Percentiles rank a stretch among this genome's conserved stretches.
phyloP scores from a whole-genome alignment of 2,113 vertebrate species.

The Catharus bicknelli region DNA sequence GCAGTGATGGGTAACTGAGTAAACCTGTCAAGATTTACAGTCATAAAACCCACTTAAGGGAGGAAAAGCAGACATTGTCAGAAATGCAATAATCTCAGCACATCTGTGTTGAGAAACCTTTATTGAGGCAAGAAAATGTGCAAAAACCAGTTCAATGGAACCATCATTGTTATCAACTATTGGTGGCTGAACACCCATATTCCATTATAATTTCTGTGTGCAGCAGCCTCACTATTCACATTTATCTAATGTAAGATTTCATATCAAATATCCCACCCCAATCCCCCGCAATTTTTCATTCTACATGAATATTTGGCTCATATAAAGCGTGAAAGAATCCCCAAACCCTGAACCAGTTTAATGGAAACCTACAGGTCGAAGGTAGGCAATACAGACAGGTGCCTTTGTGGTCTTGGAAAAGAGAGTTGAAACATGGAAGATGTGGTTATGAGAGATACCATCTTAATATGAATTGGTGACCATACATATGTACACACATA shows the following conservation, averaged over 20 bases:
- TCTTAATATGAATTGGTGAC: neutral
- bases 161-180: neutral
- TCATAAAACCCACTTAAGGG: neutral
- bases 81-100: neutral
- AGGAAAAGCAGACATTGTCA: neutral
- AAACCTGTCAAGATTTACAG: neutral
- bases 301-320: neutral
- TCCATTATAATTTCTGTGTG: neutral
- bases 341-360: neutral
- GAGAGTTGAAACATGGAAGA: neutral
- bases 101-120: neutral
- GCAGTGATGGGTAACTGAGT: neutral
- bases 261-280: neutral
- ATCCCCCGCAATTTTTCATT: neutral
- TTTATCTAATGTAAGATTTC: neutral
- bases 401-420: neutral
- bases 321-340: neutral
- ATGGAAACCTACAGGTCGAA: neutral
- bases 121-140: neutral
- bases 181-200: neutral
- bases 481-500: rapidly evolving
- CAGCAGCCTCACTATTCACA: neutral
- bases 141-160: neutral
- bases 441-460: neutral
- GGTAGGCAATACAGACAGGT: neutral